phyloP scores from a whole-genome alignment of 2,113 vertebrate species.

The Leiothrix lutea region DNA sequence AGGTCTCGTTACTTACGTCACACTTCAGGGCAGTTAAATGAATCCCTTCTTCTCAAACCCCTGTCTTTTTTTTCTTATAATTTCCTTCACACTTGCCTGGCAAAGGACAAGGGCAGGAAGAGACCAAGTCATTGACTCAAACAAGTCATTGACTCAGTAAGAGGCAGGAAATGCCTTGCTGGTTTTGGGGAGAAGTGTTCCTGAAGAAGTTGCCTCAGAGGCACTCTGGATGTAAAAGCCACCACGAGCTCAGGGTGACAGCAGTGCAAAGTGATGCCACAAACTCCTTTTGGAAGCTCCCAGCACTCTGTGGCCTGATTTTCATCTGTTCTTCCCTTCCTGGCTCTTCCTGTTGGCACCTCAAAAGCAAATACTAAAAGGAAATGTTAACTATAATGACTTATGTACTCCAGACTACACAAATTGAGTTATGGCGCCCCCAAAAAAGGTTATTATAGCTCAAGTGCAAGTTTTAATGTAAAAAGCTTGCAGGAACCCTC shows the following conservation, averaged over 20 bases:
- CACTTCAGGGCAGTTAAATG: background rate
- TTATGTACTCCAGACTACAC: background rate
- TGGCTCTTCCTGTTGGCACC: background rate
- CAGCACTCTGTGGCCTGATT: background rate
- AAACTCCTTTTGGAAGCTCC: background rate
- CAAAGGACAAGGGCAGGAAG: constrained; percentile 21
- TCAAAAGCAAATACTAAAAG: background rate
- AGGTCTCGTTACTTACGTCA: constrained; percentile 11
- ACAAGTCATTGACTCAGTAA: background rate
- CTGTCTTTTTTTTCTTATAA: background rate
- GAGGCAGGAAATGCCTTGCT: constrained; percentile 31
- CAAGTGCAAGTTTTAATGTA: background rate
- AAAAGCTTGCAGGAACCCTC: background rate
- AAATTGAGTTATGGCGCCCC: background rate
- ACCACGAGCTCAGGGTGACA: background rate
- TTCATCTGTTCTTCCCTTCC: background rate
- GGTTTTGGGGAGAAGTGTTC: background rate
- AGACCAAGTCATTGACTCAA: background rate
- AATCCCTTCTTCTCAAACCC: constrained; percentile 24
- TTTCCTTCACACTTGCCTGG: constrained; percentile 1
- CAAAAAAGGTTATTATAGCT: background rate
- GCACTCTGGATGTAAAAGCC: background rate
- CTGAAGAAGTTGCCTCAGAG: background rate
- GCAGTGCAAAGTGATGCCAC: background rate
- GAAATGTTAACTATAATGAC: background rate